Evolutionary conservation across 2,113 vertebrate species (phyloP).

Genomic region (Chascanopsetta lugubris): DNA sequence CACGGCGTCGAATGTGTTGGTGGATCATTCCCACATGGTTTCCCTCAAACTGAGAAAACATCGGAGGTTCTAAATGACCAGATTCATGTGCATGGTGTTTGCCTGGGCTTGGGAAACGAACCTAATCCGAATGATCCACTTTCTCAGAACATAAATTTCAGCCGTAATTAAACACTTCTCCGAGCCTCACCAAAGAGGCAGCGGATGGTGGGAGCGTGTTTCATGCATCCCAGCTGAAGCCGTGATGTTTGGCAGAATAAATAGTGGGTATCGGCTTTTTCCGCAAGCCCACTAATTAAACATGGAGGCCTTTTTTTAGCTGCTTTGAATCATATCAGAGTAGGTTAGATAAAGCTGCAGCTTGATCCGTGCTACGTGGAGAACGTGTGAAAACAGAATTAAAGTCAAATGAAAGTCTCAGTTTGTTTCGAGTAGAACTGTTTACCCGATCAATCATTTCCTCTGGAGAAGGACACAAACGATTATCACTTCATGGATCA

Average conservation of each 20-base stretch:
- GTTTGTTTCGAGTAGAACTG: constrained; percentile 64
- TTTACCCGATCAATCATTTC: constrained; percentile 65
- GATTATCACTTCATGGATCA: constrained; percentile 62
- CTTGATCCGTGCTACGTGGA: constrained; percentile 46
- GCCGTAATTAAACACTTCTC: constrained; percentile 72
- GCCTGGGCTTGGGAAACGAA: constrained; percentile 50
- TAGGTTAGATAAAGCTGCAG: constrained; percentile 50
- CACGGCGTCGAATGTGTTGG: constrained; percentile 6
- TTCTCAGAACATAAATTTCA: constrained; percentile 70
- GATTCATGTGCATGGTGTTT: constrained; percentile 16
- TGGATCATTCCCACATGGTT: constrained; percentile 2
- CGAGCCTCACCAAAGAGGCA: constrained; percentile 48
- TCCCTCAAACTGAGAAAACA: constrained; percentile 1
- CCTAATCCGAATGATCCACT: constrained; percentile 43
- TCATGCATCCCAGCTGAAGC: constrained; percentile 59
- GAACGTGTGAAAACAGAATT: constrained; percentile 13
- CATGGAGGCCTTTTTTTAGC: constrained; percentile 48
- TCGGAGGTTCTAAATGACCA: not conserved
- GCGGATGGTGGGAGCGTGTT: constrained; percentile 56
- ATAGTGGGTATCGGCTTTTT: constrained; percentile 70
- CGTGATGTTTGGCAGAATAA: constrained; percentile 72
- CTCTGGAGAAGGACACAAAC: constrained; percentile 58
- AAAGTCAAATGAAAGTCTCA: constrained; percentile 46
- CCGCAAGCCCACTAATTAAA: constrained; percentile 76
- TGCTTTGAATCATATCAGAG: constrained; percentile 59